A percentile compares a stretch with the other conserved stretches of the same genome.
Conservation (phyloP, 2,888 invertebrate species). For the Sinelater perroti region DNA sequence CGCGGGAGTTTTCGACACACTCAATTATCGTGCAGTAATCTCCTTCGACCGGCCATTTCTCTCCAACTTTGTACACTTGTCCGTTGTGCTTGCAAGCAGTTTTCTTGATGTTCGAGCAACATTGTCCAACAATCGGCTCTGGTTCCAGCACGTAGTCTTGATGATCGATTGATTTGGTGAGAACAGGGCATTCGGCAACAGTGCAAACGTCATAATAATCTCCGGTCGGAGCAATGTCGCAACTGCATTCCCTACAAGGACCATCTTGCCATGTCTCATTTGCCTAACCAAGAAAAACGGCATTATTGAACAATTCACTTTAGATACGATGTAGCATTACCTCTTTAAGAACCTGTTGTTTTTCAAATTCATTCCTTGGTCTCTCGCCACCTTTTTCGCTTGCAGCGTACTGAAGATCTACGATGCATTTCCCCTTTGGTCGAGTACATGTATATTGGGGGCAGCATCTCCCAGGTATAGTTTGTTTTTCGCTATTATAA, state of each 20-base stretch:
- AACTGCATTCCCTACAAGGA: slow-evolving; percentile 73
- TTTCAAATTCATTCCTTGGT: slow-evolving; percentile 54
- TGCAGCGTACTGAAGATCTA: slow-evolving; percentile 65
- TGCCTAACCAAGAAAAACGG: slow-evolving; percentile 53
- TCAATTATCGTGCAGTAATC: slow-evolving; percentile 67
- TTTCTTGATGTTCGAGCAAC: slow-evolving; percentile 69
- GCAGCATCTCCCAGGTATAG: slow-evolving; percentile 67
- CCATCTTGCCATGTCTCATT: slow-evolving; percentile 76
- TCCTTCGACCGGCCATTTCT: slow-evolving; percentile 64
- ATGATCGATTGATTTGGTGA: slow-evolving; percentile 59
- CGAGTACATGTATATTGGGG: slow-evolving; percentile 70
- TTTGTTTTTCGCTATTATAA: slow-evolving; percentile 60
- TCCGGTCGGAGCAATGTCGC: slow-evolving; percentile 56
- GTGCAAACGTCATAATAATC: slow-evolving; percentile 62
- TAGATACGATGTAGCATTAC: slow-evolving; percentile 52
- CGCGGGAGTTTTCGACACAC: slow-evolving; percentile 62
- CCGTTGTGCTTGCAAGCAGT: slow-evolving; percentile 66
- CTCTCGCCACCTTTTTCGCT: slow-evolving; percentile 67
- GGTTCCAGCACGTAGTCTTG: slow-evolving; percentile 67
- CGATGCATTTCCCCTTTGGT: slow-evolving; percentile 73
- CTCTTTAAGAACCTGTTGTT: slow-evolving; percentile 65
- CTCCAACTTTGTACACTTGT: slow-evolving; percentile 63
- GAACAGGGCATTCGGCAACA: slow-evolving; percentile 63
- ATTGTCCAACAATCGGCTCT: slow-evolving; percentile 65
- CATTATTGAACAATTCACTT: not conserved